phyloP scores from a whole-genome alignment of 2,797 vertebrate genomes.

The Xyrichtys novacula region DNA sequence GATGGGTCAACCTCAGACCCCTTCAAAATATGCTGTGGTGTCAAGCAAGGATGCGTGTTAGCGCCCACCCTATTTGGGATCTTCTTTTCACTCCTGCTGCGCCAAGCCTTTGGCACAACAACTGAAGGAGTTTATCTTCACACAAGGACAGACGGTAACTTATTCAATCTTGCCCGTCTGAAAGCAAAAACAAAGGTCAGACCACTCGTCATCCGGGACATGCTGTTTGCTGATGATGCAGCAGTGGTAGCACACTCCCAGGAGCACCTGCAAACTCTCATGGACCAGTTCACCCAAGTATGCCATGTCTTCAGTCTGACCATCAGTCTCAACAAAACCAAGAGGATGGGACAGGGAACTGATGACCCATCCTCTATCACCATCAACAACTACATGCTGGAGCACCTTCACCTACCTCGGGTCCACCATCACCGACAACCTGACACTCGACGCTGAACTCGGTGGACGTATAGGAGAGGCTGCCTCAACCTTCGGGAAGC shows the following conservation, averaged over 20 bases:
- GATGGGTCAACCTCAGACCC: background rate
- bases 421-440: no score
- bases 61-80: background rate
- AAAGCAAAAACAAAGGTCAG: background rate
- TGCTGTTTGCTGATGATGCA: background rate
- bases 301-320: background rate
- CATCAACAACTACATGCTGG: no score
- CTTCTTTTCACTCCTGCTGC: background rate
- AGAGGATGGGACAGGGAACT: background rate
- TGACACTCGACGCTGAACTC: no score
- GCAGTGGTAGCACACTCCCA: background rate
- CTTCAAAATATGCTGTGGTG: background rate
- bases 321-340: background rate
- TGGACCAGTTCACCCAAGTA: background rate
- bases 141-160: background rate
- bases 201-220: background rate
- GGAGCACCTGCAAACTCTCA: background rate
- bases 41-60: background rate
- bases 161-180: background rate
- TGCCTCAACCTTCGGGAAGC: background rate
- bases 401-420: no score
- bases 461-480: no score
- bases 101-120: background rate
- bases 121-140: background rate
- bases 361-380: background rate